phyloP scores from a whole-genome alignment of 2,888 invertebrate genomes.

The Lamellibrachia satsuma region DNA sequence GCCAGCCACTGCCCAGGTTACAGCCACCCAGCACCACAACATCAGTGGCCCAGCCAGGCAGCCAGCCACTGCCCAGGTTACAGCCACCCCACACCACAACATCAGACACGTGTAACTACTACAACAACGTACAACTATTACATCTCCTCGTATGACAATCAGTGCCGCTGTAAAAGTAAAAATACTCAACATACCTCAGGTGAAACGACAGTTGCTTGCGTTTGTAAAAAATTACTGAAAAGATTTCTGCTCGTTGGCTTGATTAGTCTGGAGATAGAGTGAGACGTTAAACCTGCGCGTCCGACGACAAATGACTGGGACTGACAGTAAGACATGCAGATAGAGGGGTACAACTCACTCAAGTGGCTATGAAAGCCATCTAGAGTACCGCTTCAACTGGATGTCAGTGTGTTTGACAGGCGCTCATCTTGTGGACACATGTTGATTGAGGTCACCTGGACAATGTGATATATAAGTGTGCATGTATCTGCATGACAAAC shows the following conservation, averaged over 20 bases:
- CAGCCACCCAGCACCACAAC: background rate
- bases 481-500: background rate
- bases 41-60: no score
- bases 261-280: background rate
- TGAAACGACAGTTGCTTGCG: background rate
- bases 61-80: background rate
- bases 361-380: background rate
- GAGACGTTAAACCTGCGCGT: background rate
- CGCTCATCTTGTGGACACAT: background rate
- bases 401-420: background rate
- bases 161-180: background rate
- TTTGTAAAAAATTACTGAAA: background rate
- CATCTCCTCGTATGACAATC: background rate
- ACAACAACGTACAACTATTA: background rate
- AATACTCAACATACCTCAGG: conserved; percentile 6
- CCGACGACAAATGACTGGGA: background rate
- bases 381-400: background rate
- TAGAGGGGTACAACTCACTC: background rate
- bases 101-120: background rate
- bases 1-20: background rate
- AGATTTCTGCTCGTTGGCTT: background rate
- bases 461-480: background rate
- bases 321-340: background rate
- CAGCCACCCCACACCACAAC: background rate
- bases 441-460: background rate